These are phyloP conservation scores for Mimumesa dahlbomi DNA, from an alignment of 2,888 invertebrate species.

Conservation along the genomic window DNA sequence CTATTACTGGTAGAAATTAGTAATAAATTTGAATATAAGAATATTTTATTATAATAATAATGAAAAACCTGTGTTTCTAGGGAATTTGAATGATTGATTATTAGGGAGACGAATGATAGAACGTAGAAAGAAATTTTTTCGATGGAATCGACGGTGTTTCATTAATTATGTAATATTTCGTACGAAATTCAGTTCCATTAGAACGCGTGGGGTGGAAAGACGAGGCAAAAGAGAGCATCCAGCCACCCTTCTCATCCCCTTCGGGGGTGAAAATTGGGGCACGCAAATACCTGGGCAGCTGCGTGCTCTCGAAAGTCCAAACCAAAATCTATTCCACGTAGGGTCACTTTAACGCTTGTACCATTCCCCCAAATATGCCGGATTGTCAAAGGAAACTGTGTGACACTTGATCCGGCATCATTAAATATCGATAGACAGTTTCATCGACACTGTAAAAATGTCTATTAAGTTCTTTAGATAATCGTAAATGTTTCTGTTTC, in stretches of 20 bases:
- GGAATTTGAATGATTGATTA: too few species aligned
- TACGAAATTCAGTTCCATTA: slow-evolving; percentile 9
- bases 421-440: slow-evolving; percentile 4
- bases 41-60: too few species aligned
- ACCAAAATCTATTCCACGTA: slow-evolving; percentile 37
- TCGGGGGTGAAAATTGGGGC: slow-evolving; percentile 55
- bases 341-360: slow-evolving; percentile 65
- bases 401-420: slow-evolving; percentile 36
- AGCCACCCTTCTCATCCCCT: slow-evolving; percentile 34
- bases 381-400: slow-evolving; percentile 12
- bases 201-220: slow-evolving; percentile 13
- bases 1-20: too few species aligned
- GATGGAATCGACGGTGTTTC: too few species aligned
- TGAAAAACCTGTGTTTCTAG: too few species aligned
- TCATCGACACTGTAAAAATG: too few species aligned
- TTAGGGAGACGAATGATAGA: too few species aligned
- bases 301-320: slow-evolving; percentile 54
- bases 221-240: slow-evolving; percentile 61
- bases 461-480: too few species aligned
- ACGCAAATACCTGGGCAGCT: slow-evolving; percentile 74
- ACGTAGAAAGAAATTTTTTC: too few species aligned
- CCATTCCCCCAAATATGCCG: slow-evolving; percentile 24
- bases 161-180: neutral
- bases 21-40: too few species aligned
- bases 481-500: too few species aligned